These are phyloP conservation scores for Agelas oroides DNA, from an alignment of 37 sponge, comb jelly and placozoan species.

Conservation along the genomic window DNA sequence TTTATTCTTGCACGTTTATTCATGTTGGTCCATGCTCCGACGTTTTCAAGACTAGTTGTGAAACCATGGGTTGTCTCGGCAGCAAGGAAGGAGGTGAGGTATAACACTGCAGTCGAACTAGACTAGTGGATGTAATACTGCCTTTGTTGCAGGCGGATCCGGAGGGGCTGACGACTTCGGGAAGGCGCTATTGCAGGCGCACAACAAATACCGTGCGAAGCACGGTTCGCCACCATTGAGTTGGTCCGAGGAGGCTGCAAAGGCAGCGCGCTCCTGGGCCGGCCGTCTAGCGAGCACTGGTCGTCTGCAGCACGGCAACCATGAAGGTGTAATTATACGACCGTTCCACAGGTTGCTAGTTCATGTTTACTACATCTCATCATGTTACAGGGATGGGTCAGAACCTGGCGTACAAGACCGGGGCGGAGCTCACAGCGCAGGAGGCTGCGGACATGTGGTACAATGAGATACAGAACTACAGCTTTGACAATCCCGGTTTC, in stretches of 20 bases:
- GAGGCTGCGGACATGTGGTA: constrained; percentile 84
- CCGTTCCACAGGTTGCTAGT: too few species aligned
- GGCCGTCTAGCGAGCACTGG: constrained; percentile 65
- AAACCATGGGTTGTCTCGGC: background rate
- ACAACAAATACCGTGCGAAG: constrained; percentile 76
- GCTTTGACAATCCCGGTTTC: constrained; percentile 78
- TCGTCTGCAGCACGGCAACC: constrained; percentile 70
- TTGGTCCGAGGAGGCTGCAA: constrained; percentile 67
- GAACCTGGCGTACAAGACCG: constrained; percentile 75
- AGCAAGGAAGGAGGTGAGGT: background rate
- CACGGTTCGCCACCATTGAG: constrained; percentile 77
- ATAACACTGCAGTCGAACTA: too few species aligned
- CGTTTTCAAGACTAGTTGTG: too few species aligned
- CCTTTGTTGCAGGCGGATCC: constrained; percentile 1
- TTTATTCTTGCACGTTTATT: too few species aligned
- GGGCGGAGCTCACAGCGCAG: constrained; percentile 57
- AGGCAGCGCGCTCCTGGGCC: constrained; percentile 86
- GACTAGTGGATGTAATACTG: too few species aligned
- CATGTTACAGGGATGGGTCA: constrained; percentile 79
- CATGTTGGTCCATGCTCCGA: too few species aligned
- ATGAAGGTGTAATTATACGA: constrained; percentile 34
- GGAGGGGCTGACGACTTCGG: constrained; percentile 61
- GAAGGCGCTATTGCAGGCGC: constrained; percentile 59
- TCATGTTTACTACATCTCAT: constrained; percentile 30
- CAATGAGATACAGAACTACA: constrained; percentile 81